phyloP scores from a whole-genome alignment of 2,797 vertebrate genomes.

The Rhinoraja longicauda region DNA sequence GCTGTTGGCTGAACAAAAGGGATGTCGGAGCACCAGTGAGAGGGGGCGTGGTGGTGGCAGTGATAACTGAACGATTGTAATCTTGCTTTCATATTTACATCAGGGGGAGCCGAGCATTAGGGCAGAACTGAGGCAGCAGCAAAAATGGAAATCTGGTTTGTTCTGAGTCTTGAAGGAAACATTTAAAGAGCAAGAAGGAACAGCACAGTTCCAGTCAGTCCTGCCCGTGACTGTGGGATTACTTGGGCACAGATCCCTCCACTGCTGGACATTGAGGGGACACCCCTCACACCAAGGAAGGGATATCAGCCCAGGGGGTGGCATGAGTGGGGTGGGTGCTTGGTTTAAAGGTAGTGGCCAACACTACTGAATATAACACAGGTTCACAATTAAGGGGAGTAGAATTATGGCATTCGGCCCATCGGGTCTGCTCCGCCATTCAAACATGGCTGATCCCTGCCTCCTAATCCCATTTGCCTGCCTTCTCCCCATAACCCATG shows the following conservation, averaged over 20 bases:
- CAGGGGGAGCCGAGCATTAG: not conserved
- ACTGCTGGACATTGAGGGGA: no score
- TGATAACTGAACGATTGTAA: not conserved
- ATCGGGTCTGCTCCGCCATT: no score
- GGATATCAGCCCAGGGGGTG: no score
- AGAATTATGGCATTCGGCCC: no score
- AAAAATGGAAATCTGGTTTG: not conserved
- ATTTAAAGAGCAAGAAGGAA: not conserved
- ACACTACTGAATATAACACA: no score
- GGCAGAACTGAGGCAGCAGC: not conserved
- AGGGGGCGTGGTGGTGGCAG: not conserved
- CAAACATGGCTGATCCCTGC: not conserved
- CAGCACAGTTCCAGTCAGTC: not conserved
- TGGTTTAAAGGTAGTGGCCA: no score
- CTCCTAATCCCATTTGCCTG: no score
- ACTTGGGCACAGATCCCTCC: no score
- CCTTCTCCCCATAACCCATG: no score
- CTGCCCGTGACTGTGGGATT: not conserved
- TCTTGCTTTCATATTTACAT: conserved; percentile 11
- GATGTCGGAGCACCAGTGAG: not conserved
- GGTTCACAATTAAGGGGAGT: no score
- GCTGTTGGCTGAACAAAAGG: not conserved
- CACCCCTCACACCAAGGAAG: no score
- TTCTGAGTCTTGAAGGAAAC: not conserved
- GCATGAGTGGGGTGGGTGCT: no score